A percentile compares a stretch with the other conserved stretches of the same genome.
Evolutionary conservation across 2,888 invertebrate species (phyloP).

Genomic region (Cylloceria caligata): DNA sequence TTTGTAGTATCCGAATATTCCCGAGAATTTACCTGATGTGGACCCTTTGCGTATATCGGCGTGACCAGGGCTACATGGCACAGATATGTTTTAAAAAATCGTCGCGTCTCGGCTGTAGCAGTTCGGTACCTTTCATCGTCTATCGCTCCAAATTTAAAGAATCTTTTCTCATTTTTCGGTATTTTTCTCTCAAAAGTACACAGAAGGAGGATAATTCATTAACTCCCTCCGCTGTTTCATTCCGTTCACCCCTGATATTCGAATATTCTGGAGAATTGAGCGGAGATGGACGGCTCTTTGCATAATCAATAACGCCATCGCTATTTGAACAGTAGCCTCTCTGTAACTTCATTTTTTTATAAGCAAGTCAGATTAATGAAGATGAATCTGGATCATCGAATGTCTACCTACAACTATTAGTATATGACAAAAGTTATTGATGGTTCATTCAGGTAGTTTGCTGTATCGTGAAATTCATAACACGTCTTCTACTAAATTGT

Average conservation of each 20-base stretch:
- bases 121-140: not conserved
- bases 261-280: slow-evolving; percentile 15
- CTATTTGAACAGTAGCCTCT: too few relatives aligned
- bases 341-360: too few relatives aligned
- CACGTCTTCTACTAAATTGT: not conserved
- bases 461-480: not conserved
- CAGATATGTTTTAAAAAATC: not conserved
- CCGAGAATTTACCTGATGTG: slow-evolving; percentile 22
- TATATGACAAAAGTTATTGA: too few relatives aligned
- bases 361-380: too few relatives aligned
- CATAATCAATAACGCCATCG: not conserved
- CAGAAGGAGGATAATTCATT: not conserved
- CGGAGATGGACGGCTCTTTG: not conserved
- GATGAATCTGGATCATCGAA: too few relatives aligned
- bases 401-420: too few relatives aligned
- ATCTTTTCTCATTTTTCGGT: not conserved
- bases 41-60: not conserved
- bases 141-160: not conserved
- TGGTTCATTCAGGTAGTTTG: too few relatives aligned
- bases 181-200: not conserved
- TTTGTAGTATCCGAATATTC: slow-evolving; percentile 20
- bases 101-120: not conserved
- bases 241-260: not conserved
- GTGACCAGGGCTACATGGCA: not conserved
- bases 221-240: not conserved